Evolutionary conservation across 53 echinoderm and acorn worm genomes (phyloP).

Genomic region (Temnopleurus reevesii): DNA sequence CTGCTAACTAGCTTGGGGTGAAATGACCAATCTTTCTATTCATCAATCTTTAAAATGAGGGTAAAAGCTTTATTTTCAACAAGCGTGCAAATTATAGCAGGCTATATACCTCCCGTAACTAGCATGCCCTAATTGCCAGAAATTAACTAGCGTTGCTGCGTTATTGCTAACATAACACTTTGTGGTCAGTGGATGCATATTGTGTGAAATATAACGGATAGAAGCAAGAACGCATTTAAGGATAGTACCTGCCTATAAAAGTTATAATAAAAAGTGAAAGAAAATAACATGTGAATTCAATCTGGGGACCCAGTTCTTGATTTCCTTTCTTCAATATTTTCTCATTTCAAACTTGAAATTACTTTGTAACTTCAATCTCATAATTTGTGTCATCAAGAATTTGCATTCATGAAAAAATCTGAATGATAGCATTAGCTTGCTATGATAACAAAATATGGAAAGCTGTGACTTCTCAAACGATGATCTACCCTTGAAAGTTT

Average conservation of each 20-base stretch:
- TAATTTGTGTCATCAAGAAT: too few relatives aligned
- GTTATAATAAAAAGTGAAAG: too few relatives aligned
- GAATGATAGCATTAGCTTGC: too few relatives aligned
- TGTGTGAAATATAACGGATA: too few relatives aligned
- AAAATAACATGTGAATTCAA: too few relatives aligned
- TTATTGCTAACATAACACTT: not conserved
- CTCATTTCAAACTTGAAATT: too few relatives aligned
- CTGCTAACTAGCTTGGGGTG: constrained; percentile 3
- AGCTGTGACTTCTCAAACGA: not conserved
- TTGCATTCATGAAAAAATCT: too few relatives aligned
- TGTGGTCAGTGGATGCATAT: not conserved
- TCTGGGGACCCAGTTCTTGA: too few relatives aligned
- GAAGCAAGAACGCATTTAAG: too few relatives aligned
- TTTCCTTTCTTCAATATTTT: too few relatives aligned
- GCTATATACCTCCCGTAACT: not conserved
- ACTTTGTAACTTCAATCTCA: too few relatives aligned
- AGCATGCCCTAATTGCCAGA: constrained; percentile 10
- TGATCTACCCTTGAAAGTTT: not conserved
- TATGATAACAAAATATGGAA: not conserved
- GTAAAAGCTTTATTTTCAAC: not conserved
- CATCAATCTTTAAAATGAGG: constrained; percentile 27
- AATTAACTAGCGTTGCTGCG: not conserved
- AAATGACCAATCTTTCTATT: constrained; percentile 3
- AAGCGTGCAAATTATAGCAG: not conserved
- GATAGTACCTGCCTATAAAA: too few relatives aligned